A percentile compares a stretch with the other conserved stretches of the same genome.
phyloP scores from a whole-genome alignment of 2,888 invertebrate genomes.

The Ethmia dodecea region DNA sequence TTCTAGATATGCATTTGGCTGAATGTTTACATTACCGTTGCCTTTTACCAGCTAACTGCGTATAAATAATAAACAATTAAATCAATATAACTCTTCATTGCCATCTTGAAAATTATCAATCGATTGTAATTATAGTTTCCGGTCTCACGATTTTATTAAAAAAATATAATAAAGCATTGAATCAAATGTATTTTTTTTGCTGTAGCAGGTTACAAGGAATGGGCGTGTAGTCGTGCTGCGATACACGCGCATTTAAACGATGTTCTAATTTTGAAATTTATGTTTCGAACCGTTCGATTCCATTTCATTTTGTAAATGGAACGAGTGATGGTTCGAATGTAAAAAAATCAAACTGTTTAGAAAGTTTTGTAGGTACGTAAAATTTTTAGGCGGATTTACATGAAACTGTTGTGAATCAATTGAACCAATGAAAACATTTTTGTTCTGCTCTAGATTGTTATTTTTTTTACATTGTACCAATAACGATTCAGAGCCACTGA shows the following conservation, averaged over 20 bases:
- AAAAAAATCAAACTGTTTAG: slow-evolving; percentile 2
- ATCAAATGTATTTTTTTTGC: slow-evolving; percentile 25
- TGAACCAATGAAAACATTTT: too few species aligned
- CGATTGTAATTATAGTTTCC: slow-evolving; percentile 32
- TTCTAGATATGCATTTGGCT: too few species aligned
- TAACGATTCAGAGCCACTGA: too few species aligned
- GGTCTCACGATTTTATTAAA: slow-evolving; percentile 26
- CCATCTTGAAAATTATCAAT: slow-evolving; percentile 26
- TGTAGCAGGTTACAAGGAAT: slow-evolving; percentile 29
- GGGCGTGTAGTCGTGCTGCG: slow-evolving; percentile 25
- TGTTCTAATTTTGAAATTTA: slow-evolving; percentile 33
- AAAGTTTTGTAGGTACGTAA: too few species aligned
- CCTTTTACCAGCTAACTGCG: too few species aligned
- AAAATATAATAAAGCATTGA: slow-evolving; percentile 18
- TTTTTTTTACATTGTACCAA: too few species aligned
- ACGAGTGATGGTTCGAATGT: slow-evolving; percentile 12
- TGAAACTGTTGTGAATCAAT: too few species aligned
- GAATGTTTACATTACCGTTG: too few species aligned
- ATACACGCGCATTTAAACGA: slow-evolving; percentile 24
- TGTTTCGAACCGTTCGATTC: slow-evolving; percentile 17
- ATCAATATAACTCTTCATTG: slow-evolving; percentile 19
- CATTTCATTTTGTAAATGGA: slow-evolving; percentile 12
- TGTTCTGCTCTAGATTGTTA: too few species aligned
- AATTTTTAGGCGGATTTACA: too few species aligned
- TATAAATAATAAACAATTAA: slow-evolving; percentile 12